Base-by-base conservation (phyloP, 2,113 vertebrate genomes). In the Thryonomys swinderianus region DNA sequence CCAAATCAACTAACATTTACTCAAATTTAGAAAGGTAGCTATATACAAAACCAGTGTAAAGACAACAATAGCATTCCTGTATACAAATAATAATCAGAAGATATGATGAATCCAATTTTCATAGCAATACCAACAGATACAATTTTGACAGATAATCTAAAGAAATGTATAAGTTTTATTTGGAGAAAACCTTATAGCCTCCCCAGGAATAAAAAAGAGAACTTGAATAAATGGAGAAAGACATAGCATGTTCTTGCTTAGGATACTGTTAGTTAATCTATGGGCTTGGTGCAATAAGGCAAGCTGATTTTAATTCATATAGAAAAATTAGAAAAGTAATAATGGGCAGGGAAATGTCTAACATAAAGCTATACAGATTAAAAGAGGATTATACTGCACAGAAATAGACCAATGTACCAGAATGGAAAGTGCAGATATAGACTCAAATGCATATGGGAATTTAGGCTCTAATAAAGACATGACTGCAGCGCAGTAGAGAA, bases 401-500 rank as follows among this genome's bases (percentile, higher is more conserved):
- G 93, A 94, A 21, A 17, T 62, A 89, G 18, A 82, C 8, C 1
- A 61, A 51, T 61, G n/a, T 61, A 81, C 40, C 27, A 73, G 57
- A 94, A 80, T 51, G 76, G 66, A 76, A 76, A 74, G 27, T 55
- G 27, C 66, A 81, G 42, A 64, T 16, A 71, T 25, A 34, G n/a
- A 64, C 45, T 23, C 14, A 81, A 76, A 40, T 85, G 79, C 3
- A 20, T 85, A 12, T 80, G 74, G 53, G 40, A 76, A 88, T 85
- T 94, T 76, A 88, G 73, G 21, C 32, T 88, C 62, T 87, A 30
- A 78, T 80, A 67, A 78, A 93, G 45, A 40, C 13, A 91, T 86
- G 21, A 55, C 57, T 90, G 85, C 27, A 59, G 82, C 87, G 61
- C 4, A 55, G 4, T 30, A 40, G 40, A 34, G 37, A 20, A 57